phyloP scores from a whole-genome alignment of 1,140 invertebrate species.

The Holotrichia oblita region DNA sequence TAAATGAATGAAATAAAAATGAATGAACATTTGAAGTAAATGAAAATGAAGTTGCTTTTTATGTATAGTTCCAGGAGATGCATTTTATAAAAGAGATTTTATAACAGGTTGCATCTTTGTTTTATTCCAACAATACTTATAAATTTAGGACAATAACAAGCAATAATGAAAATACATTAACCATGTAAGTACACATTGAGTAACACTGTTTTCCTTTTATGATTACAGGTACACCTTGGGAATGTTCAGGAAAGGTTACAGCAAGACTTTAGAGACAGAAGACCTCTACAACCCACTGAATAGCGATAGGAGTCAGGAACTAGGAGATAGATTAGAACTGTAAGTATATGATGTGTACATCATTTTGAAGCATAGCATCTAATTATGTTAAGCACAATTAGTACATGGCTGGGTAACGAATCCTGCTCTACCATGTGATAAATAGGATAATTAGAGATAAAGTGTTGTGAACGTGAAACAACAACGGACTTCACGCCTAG shows the following conservation, averaged over 20 bases:
- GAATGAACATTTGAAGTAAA: no score
- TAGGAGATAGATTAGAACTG: constrained; percentile 66
- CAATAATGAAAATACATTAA: no score
- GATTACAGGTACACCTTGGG: constrained; percentile 66
- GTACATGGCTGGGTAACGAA: background rate
- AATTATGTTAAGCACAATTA: constrained; percentile 22
- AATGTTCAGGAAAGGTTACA: constrained; percentile 67
- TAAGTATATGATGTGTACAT: constrained; percentile 53
- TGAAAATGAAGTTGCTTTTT: no score
- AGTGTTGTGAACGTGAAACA: background rate
- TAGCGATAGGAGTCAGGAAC: constrained; percentile 63
- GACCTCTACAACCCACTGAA: constrained; percentile 68
- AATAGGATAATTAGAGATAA: constrained; percentile 7
- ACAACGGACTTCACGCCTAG: background rate
- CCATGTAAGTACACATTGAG: background rate
- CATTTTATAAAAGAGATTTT: no score
- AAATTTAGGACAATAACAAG: no score
- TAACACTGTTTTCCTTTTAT: constrained; percentile 37
- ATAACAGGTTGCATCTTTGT: no score
- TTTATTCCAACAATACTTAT: no score
- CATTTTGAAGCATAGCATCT: background rate
- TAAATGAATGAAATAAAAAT: no score
- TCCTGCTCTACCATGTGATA: constrained; percentile 15
- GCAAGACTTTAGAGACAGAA: constrained; percentile 64
- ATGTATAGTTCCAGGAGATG: no score